phyloP scores from a whole-genome alignment of 2,888 invertebrate species.

The Gordius sp. region DNA sequence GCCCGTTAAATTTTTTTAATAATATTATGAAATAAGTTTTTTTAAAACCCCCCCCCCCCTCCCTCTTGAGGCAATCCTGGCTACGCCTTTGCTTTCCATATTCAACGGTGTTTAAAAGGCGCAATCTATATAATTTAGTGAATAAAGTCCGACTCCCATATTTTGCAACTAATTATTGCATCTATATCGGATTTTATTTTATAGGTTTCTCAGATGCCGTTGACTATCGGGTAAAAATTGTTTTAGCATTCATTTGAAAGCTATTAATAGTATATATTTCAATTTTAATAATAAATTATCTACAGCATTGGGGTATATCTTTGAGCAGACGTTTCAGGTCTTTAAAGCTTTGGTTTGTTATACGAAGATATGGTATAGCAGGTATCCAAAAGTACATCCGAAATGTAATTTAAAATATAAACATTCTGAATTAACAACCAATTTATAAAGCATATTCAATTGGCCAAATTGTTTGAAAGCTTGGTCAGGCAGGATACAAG shows the following conservation, averaged over 20 bases:
- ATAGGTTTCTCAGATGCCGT: slow-evolving; percentile 29
- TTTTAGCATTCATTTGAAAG: slow-evolving; percentile 9
- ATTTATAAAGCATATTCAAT: slow-evolving; percentile 23
- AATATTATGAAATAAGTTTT: too few relatives aligned
- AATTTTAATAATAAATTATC: neutral
- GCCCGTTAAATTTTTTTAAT: too few relatives aligned
- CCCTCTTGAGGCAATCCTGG: too few relatives aligned
- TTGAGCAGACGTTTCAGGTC: slow-evolving; percentile 74
- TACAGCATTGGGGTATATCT: slow-evolving; percentile 86
- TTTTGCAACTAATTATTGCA: too few relatives aligned
- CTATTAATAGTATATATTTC: neutral
- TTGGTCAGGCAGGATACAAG: slow-evolving; percentile 23
- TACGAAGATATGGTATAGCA: slow-evolving; percentile 67
- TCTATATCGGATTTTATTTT: too few relatives aligned
- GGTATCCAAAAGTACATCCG: slow-evolving; percentile 75
- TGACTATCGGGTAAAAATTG: slow-evolving; percentile 47
- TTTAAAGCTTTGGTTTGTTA: slow-evolving; percentile 84
- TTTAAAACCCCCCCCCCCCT: too few relatives aligned
- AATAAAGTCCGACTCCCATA: too few relatives aligned
- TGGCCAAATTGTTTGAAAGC: slow-evolving; percentile 26
- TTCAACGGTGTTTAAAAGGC: too few relatives aligned
- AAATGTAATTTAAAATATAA: slow-evolving; percentile 31
- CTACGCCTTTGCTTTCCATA: too few relatives aligned
- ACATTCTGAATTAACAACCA: slow-evolving; percentile 3
- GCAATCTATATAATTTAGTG: too few relatives aligned